Base-by-base conservation (phyloP, 2,797 vertebrate species). In the Micromesistius poutassou region DNA sequence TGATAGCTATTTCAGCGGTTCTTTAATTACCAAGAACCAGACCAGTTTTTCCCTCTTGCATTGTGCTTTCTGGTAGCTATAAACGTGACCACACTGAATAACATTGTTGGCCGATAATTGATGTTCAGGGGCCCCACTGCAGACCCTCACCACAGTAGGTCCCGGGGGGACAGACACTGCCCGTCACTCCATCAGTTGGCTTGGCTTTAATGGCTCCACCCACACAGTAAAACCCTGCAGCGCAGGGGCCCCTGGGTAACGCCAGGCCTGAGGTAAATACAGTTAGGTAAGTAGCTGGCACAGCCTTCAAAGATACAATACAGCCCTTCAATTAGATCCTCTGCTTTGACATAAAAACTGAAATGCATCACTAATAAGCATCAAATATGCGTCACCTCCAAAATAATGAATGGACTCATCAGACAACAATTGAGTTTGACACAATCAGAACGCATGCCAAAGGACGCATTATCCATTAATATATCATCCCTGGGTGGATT, bases 191-290 rank as follows among this genome's bases (percentile, higher is more conserved):
- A 77, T 97, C 95, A 76, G 80, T 91, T 80, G 96, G 97, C 80
- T 90, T 93, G 30, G 95, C 90, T 62, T 91, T 87, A 28, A 78
- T 88, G 76, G 97, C 94, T 87, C 93, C 92, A 80, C 92, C 92
- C 0, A 38, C 83, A 83, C 97, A 99, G 86, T 94, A 96, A 92
- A 95, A 97, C 0, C 98, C 96, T 77, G 95, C 81, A 62, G 91
- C 84, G 78, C 97, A 98, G 6, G 95, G 93, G 7, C 96, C 96
- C 50, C 89, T 93, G 12, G 96, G 96, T 7, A 90, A 87, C 71
- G 95, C 85, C 79, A 98, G 90, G 79, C 96, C 97, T 98, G 89
- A 77, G 74, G 74, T 78, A 40, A 0, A 28, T 13, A 36, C 9
- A 73, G 72, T n/a, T 30, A 73, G 30, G 55, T 62, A n/a, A 62